Evolutionary conservation across 2,113 vertebrate genomes (phyloP).

Genomic region (Sisor rabdophorus): DNA sequence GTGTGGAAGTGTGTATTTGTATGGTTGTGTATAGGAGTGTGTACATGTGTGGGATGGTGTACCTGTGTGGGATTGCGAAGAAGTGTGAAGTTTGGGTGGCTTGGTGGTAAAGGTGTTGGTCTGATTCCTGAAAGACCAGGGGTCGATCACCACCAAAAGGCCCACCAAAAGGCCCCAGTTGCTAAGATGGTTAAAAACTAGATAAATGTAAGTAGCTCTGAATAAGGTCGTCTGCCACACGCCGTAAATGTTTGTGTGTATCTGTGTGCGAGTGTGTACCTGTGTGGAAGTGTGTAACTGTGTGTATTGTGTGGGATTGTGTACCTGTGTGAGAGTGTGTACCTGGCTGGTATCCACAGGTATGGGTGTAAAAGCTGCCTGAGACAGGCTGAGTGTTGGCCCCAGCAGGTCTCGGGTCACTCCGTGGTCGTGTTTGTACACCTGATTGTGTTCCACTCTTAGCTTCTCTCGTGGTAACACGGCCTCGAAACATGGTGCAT

Average conservation of each 20-base stretch:
- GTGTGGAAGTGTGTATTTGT: not conserved
- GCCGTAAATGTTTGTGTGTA: not conserved
- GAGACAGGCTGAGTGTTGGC: slow-evolving; percentile 82
- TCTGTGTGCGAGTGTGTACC: not conserved
- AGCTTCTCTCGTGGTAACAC: slow-evolving; percentile 89
- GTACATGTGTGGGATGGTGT: not conserved
- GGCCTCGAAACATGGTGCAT: slow-evolving; percentile 91
- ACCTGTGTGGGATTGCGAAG: not conserved
- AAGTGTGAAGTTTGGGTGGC: too few relatives aligned
- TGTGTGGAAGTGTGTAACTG: not conserved
- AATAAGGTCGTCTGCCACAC: too few relatives aligned
- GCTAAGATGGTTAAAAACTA: too few relatives aligned
- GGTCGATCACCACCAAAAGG: too few relatives aligned
- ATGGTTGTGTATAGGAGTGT: not conserved
- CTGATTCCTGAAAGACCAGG: too few relatives aligned
- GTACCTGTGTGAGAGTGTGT: not conserved
- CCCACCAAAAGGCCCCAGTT: too few relatives aligned
- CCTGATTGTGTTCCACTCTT: slow-evolving; percentile 84
- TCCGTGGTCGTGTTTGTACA: slow-evolving; percentile 82
- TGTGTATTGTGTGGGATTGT: not conserved
- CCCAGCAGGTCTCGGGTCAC: slow-evolving; percentile 80
- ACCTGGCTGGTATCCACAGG: slow-evolving; percentile 77
- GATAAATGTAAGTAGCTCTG: too few relatives aligned
- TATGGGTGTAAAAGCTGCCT: slow-evolving; percentile 88
- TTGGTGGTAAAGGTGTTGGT: too few relatives aligned